Evolutionary conservation across 2,797 vertebrate genomes (phyloP).

Genomic region (Ibycter americanus): DNA sequence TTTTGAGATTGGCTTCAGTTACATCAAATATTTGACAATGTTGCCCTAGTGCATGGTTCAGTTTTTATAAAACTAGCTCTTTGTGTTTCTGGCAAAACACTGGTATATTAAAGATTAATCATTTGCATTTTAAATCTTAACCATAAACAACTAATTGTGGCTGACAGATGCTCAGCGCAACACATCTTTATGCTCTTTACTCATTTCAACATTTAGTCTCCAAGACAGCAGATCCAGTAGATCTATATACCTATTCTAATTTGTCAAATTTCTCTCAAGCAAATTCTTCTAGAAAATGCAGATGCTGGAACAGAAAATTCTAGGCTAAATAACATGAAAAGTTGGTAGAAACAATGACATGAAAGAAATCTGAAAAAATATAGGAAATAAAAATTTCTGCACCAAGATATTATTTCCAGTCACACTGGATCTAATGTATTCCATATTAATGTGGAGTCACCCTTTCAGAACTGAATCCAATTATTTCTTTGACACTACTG

Average conservation of each 20-base stretch:
- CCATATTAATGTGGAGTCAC: background rate
- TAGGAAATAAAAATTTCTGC: background rate
- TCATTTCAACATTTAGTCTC: background rate
- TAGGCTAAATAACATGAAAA: background rate
- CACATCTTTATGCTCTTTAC: background rate
- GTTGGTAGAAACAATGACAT: background rate
- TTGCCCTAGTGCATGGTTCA: background rate
- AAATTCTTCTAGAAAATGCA: background rate
- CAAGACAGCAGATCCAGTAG: background rate
- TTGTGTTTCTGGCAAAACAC: background rate
- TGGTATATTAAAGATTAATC: background rate
- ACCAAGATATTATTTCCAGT: background rate
- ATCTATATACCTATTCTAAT: background rate
- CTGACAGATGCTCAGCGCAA: background rate
- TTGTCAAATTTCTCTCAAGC: background rate
- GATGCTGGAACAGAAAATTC: background rate
- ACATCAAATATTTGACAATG: background rate
- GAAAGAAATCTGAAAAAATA: background rate
- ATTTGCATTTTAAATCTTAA: background rate
- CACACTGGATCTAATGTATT: background rate
- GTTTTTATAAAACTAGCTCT: background rate
- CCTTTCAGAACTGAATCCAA: background rate
- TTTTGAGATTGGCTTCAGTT: background rate
- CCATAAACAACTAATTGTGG: background rate
- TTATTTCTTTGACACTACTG: background rate